phyloP scores from a whole-genome alignment of 2,113 vertebrate genomes.

The Oreochromis spilurus region DNA sequence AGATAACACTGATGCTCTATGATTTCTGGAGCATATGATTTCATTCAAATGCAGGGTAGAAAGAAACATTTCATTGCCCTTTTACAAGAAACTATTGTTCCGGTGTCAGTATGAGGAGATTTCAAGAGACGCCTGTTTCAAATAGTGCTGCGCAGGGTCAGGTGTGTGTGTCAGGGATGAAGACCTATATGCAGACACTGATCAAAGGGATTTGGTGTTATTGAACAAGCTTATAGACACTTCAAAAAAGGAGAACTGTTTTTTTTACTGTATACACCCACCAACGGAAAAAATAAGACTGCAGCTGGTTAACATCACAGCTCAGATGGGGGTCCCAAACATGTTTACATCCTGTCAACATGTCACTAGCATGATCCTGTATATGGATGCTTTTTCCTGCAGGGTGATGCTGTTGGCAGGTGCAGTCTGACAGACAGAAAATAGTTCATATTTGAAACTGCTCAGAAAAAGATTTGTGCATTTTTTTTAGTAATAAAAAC shows the following conservation, averaged over 20 bases:
- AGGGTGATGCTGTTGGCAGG: not conserved
- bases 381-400: not conserved
- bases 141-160: not conserved
- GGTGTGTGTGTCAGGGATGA: not conserved
- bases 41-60: not conserved
- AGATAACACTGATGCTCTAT: not conserved
- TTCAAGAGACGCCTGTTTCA: not conserved
- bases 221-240: not conserved
- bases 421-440: not conserved
- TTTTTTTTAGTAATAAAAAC: not conserved
- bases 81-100: not conserved
- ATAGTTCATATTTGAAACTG: not conserved
- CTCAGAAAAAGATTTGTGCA: not conserved
- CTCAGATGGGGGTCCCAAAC: not conserved
- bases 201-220: not conserved
- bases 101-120: not conserved
- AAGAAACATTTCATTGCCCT: not conserved
- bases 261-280: not conserved
- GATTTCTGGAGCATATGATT: not conserved
- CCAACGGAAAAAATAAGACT: accelerated
- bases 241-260: not conserved
- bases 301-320: not conserved
- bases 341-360: not conserved
- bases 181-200: not conserved
- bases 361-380: not conserved